phyloP scores from a whole-genome alignment of 2,888 invertebrate genomes.

The Catotricha subobsoleta region DNA sequence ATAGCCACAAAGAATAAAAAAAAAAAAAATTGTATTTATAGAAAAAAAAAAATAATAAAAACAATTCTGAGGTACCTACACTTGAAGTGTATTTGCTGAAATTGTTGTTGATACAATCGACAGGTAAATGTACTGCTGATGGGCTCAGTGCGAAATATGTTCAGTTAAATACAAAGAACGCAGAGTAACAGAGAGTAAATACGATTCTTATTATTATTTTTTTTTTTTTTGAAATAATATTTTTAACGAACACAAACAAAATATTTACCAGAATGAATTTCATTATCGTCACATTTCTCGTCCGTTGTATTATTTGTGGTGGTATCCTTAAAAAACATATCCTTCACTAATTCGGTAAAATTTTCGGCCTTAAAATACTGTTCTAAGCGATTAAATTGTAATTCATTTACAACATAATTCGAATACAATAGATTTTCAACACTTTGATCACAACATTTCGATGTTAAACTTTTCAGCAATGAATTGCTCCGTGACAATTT shows the following conservation, averaged over 20 bases:
- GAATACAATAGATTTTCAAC: slow-evolving; percentile 22
- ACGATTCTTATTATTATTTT: neutral
- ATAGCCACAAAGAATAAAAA: neutral
- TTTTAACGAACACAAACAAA: neutral
- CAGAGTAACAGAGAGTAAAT: too few relatives aligned
- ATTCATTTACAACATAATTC: slow-evolving; percentile 24
- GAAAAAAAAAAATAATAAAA: neutral
- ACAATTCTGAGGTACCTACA: neutral
- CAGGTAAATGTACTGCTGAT: too few relatives aligned
- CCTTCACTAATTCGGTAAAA: slow-evolving; percentile 18
- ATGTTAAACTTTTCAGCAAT: slow-evolving; percentile 37
- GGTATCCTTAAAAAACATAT: slow-evolving; percentile 8
- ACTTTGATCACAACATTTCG: slow-evolving; percentile 33
- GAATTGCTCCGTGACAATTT: slow-evolving; percentile 51
- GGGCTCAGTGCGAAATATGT: too few relatives aligned
- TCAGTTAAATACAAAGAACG: too few relatives aligned
- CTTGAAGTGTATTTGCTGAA: too few relatives aligned
- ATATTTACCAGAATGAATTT: slow-evolving; percentile 29
- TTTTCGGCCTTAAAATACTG: slow-evolving; percentile 26
- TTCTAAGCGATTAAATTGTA: slow-evolving; percentile 26
- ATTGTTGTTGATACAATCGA: too few relatives aligned
- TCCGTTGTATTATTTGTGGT: neutral
- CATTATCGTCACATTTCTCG: slow-evolving; percentile 29
- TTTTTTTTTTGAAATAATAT: neutral
- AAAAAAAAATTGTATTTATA: neutral